phyloP scores from a whole-genome alignment of 92 coral and sea anemone genomes.

The Zoanthus gigantus region DNA sequence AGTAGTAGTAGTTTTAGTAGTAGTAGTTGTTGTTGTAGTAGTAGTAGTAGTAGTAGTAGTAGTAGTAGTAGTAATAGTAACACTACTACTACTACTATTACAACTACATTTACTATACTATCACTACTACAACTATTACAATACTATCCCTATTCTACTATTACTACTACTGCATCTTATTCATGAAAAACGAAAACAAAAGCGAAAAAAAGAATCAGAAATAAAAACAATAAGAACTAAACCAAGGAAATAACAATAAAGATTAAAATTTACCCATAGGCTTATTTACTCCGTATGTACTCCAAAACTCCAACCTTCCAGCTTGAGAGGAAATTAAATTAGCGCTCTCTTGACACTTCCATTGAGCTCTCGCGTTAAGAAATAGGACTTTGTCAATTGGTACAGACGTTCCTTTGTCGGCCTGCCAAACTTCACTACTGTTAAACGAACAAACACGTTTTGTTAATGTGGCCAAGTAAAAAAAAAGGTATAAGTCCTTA shows the following conservation, averaged over 20 bases:
- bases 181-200: no score
- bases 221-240: neutral
- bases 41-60: neutral
- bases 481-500: no score
- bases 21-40: neutral
- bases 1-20: no score
- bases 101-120: neutral
- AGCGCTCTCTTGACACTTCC: constrained; percentile 91
- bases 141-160: neutral
- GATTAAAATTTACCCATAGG: constrained; percentile 79
- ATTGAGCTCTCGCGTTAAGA: constrained; percentile 84
- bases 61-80: no score
- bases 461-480: neutral
- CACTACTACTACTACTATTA: neutral
- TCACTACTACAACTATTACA: neutral
- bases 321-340: constrained; percentile 87
- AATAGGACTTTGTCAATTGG: constrained; percentile 87
- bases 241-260: neutral
- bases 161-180: neutral
- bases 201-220: no score
- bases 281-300: constrained; percentile 75
- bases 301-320: constrained; percentile 94
- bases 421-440: constrained; percentile 25
- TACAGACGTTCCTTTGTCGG: constrained; percentile 52
- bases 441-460: neutral